Evolutionary conservation across 2,113 vertebrate species (phyloP).

Genomic region (Ctenodactylus gundi): DNA sequence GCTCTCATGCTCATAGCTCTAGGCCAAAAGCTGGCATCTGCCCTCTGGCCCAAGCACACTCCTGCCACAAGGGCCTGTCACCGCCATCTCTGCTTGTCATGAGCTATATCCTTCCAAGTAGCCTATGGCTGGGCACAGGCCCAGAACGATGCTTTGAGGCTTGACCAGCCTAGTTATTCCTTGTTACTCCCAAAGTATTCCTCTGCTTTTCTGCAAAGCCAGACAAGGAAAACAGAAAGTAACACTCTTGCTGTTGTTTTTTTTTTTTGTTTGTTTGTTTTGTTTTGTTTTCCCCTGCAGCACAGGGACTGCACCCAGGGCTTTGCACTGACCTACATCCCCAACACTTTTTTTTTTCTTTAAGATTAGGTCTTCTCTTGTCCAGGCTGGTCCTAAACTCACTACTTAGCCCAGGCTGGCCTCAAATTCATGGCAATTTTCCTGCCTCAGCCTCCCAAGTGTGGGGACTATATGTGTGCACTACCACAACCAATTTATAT

Average conservation of each 20-base stretch:
- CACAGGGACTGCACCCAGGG: not conserved
- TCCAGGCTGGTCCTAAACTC: no score
- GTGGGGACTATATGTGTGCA: no score
- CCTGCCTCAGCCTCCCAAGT: no score
- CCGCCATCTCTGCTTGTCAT: slow-evolving; percentile 48
- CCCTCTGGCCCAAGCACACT: not conserved
- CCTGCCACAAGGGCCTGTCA: slow-evolving; percentile 58
- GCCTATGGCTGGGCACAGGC: slow-evolving; percentile 62
- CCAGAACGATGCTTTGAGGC: slow-evolving; percentile 48
- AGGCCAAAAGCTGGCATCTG: slow-evolving; percentile 32
- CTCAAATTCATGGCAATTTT: no score
- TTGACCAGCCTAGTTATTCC: not conserved
- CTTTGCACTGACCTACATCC: no score
- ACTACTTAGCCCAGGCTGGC: no score
- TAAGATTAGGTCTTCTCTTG: no score
- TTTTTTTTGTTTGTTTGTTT: no score
- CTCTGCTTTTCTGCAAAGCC: not conserved
- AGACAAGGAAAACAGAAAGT: not conserved
- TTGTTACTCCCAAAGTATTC: slow-evolving; percentile 29
- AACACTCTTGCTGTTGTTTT: not conserved
- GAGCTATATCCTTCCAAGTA: slow-evolving; percentile 19
- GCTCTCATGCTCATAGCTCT: not conserved
- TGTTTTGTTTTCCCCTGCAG: no score
- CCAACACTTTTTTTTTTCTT: not conserved
- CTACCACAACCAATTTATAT: no score